Evolutionary conservation across 2,888 invertebrate genomes (phyloP).

Genomic region (Tinea trinotella): DNA sequence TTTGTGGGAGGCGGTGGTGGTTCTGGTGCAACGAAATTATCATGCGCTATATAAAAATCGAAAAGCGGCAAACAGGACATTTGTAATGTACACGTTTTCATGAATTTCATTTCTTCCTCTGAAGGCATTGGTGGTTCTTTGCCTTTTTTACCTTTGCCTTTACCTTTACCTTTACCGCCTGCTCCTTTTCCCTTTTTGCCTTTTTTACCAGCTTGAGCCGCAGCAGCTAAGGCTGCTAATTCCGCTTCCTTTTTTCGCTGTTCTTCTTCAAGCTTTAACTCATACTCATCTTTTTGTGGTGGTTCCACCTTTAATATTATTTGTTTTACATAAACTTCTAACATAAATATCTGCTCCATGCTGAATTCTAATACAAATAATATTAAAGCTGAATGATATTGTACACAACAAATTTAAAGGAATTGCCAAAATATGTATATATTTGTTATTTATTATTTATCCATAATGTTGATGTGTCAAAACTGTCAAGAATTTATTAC

Average conservation of each 20-base stretch:
- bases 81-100: conserved; percentile 60
- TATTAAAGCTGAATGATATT: too few species aligned
- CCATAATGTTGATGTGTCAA: neutral
- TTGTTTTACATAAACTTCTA: conserved; percentile 58
- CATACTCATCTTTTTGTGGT: conserved; percentile 57
- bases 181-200: conserved; percentile 24
- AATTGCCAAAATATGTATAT: too few species aligned
- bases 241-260: conserved; percentile 45
- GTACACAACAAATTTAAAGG: too few species aligned
- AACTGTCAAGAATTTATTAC: too few species aligned
- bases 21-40: conserved; percentile 57
- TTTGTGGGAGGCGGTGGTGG: conserved; percentile 46
- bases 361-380: too few species aligned
- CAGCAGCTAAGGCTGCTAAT: conserved; percentile 33
- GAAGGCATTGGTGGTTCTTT: conserved; percentile 54
- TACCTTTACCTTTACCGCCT: conserved; percentile 27
- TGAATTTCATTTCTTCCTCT: conserved; percentile 62
- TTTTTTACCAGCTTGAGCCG: conserved; percentile 24
- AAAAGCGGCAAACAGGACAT: conserved; percentile 59
- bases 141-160: conserved; percentile 42
- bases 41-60: conserved; percentile 62
- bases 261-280: conserved; percentile 50
- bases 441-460: neutral
- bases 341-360: conserved; percentile 68
- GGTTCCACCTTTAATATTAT: conserved; percentile 58